These are phyloP conservation scores for Tetrao urogallus DNA, from an alignment of 2,113 vertebrate species.

Conservation along the genomic window DNA sequence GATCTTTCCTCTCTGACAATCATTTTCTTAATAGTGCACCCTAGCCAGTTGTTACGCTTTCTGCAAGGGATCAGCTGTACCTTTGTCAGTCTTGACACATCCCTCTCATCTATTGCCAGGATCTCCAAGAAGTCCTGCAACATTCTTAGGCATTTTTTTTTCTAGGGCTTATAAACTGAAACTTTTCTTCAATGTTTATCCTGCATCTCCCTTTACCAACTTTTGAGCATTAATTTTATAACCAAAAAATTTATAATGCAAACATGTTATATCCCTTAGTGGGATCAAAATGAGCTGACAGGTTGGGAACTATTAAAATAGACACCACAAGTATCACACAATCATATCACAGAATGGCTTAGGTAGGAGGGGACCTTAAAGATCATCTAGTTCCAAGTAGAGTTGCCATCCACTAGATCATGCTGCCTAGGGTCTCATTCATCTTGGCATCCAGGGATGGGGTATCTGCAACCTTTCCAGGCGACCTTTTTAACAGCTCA, in stretches of 20 bases:
- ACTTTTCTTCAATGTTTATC: background rate
- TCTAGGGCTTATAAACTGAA: background rate
- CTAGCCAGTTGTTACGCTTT: background rate
- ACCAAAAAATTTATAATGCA: background rate
- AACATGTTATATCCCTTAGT: background rate
- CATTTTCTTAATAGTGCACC: background rate
- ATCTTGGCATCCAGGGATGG: too few relatives aligned
- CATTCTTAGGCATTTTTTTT: background rate
- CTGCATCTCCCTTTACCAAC: background rate
- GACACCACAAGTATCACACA: background rate
- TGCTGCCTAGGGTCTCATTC: too few relatives aligned
- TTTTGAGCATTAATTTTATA: background rate
- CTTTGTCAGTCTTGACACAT: background rate
- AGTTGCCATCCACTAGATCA: too few relatives aligned
- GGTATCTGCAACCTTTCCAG: too few relatives aligned
- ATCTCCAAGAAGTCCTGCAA: background rate
- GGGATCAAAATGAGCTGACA: background rate
- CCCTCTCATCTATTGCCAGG: background rate
- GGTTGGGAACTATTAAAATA: background rate
- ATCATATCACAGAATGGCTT: too few relatives aligned
- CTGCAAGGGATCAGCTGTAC: background rate
- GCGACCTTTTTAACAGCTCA: too few relatives aligned
- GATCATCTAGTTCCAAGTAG: too few relatives aligned
- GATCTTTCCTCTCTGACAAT: background rate
- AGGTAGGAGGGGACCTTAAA: too few relatives aligned